Evolutionary conservation across 2,888 invertebrate genomes (phyloP).

Genomic region (Escarpia spicata): DNA sequence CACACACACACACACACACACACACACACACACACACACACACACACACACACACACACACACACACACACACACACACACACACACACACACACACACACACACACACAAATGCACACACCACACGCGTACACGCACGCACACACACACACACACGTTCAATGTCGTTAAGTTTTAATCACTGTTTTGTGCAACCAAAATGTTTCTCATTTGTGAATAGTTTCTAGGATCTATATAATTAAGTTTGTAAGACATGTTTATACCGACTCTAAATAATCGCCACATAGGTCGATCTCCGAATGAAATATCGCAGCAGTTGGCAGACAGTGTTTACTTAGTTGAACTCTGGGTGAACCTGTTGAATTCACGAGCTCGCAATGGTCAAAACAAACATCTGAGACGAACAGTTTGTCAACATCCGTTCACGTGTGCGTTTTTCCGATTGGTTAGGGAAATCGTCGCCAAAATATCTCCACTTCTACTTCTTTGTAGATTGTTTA

Average conservation of each 20-base stretch:
- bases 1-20: not conserved
- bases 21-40: not conserved
- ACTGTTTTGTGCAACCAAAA: no score
- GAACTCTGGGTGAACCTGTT: not conserved
- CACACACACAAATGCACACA: not conserved
- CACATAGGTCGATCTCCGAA: not conserved
- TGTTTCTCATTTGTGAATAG: no score
- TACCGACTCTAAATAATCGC: not conserved
- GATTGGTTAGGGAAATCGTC: not conserved
- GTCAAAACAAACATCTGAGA: conserved; percentile 2
- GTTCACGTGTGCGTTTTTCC: not conserved
- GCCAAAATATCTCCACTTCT: not conserved
- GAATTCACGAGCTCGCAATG: not conserved
- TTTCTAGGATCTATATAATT: not conserved
- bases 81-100: not conserved
- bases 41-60: not conserved
- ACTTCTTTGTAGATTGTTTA: no score
- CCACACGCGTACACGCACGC: no score
- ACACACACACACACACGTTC: no score
- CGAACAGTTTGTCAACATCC: not conserved
- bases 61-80: not conserved
- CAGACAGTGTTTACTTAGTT: not conserved
- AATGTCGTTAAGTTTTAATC: no score
- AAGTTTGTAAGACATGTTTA: not conserved
- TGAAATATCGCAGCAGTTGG: not conserved